These are phyloP conservation scores for Forbesichthys papilliferus DNA, from an alignment of 2,113 vertebrate genomes.

Conservation along the genomic window DNA sequence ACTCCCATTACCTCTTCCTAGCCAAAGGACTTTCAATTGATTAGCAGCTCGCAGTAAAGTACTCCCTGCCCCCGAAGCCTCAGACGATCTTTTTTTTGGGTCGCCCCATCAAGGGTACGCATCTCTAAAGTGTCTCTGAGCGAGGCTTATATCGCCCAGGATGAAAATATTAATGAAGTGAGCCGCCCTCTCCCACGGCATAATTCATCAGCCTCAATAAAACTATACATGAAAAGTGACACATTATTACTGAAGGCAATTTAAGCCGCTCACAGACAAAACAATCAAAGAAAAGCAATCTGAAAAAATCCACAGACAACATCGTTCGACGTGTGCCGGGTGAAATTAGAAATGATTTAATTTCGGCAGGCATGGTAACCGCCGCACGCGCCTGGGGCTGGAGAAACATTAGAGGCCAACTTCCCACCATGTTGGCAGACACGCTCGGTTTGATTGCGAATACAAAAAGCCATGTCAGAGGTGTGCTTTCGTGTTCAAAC, in stretches of 20 bases:
- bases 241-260: constrained; percentile 68
- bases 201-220: constrained; percentile 68
- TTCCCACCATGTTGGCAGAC: constrained; percentile 48
- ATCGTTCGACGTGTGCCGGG: constrained; percentile 58
- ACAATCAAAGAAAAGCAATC: constrained; percentile 74
- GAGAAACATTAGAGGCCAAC: constrained; percentile 48
- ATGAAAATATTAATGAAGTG: constrained; percentile 54
- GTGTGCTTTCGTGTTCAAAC: constrained; percentile 66
- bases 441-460: constrained; percentile 66
- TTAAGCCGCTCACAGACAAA: constrained; percentile 54
- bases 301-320: constrained; percentile 63
- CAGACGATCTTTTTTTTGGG: constrained; percentile 33
- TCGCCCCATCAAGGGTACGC: constrained; percentile 55
- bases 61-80: constrained; percentile 52
- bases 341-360: constrained; percentile 71
- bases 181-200: constrained; percentile 32
- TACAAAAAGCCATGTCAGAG: constrained; percentile 65
- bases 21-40: constrained; percentile 50
- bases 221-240: constrained; percentile 70
- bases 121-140: constrained; percentile 50
- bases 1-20: constrained; percentile 42
- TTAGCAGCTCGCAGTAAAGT: constrained; percentile 50
- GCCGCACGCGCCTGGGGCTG: constrained; percentile 53
- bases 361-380: constrained; percentile 51
- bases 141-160: constrained; percentile 38